A percentile compares a stretch with the other conserved stretches of the same genome.
These are phyloP conservation scores for Stichopus horrens DNA, from an alignment of 53 echinoderm and acorn worm genomes.

Conservation along the genomic window DNA sequence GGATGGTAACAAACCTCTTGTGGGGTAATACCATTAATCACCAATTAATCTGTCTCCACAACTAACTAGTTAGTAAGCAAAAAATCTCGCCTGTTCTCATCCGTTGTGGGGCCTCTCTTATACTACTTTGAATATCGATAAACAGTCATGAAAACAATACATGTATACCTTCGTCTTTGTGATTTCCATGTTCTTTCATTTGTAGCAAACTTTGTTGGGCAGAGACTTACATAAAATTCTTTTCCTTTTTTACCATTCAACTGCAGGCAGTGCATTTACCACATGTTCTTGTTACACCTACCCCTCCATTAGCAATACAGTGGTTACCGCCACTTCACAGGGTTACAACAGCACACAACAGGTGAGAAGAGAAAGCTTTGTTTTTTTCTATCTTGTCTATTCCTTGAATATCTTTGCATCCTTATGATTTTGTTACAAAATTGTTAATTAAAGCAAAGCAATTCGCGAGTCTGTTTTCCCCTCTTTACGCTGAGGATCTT, in stretches of 20 bases:
- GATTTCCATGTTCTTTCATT: neutral
- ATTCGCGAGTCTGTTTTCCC: neutral
- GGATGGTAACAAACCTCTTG: no score
- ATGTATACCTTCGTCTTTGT: neutral
- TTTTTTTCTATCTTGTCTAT: neutral
- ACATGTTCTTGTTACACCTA: conserved; percentile 86
- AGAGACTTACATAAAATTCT: neutral
- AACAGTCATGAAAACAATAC: neutral
- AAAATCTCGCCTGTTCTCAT: no score
- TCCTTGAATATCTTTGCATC: no score
- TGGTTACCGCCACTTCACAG: conserved; percentile 88
- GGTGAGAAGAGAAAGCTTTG: conserved; percentile 53
- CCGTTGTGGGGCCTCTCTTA: no score
- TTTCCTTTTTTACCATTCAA: neutral
- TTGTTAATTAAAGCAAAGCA: no score
- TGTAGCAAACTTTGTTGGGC: neutral
- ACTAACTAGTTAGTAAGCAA: no score
- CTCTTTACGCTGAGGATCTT: neutral
- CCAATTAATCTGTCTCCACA: no score
- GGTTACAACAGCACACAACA: conserved; percentile 98
- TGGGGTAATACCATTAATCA: no score
- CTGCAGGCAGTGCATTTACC: conserved; percentile 80
- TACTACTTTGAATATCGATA: neutral
- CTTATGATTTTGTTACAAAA: no score
- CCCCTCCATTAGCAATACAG: conserved; percentile 96